Conservation (phyloP, 2,888 invertebrate genomes). For the Neria commutata region DNA sequence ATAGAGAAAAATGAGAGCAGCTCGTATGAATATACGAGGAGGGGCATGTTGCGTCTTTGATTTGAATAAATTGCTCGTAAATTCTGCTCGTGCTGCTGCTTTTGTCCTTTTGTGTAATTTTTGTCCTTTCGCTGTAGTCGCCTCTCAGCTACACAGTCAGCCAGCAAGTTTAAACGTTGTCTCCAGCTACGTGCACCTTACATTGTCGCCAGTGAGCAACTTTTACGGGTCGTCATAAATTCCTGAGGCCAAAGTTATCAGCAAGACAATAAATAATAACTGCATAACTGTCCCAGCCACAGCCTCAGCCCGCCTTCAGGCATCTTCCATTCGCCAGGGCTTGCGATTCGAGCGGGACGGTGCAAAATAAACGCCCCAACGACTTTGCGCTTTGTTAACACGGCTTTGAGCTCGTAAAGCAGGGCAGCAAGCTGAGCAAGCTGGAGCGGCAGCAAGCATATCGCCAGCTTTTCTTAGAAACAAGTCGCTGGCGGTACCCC, state of each 20-base stretch:
- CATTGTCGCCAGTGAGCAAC: conserved; percentile 36
- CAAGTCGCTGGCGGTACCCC: background rate
- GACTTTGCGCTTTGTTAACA: conserved; percentile 39
- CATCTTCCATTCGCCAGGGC: conserved; percentile 4
- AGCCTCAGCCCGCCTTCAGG: background rate
- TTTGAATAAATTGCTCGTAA: conserved; percentile 27
- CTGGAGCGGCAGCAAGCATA: background rate
- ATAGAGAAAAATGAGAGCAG: too few species aligned
- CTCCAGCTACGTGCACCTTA: conserved; percentile 15
- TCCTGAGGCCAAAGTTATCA: conserved; percentile 23
- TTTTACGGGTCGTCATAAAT: conserved; percentile 15
- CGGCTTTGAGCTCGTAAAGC: conserved; percentile 17
- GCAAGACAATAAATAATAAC: conserved; percentile 30
- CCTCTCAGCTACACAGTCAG: background rate
- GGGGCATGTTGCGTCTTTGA: too few species aligned
- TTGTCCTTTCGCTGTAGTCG: too few species aligned
- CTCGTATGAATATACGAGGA: too few species aligned
- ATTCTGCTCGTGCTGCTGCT: conserved; percentile 5
- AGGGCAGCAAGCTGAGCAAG: too few species aligned
- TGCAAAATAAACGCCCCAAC: conserved; percentile 23
- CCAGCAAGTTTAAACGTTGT: background rate
- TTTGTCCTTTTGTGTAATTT: background rate
- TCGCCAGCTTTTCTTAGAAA: background rate
- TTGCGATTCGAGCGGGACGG: background rate
- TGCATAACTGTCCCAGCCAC: background rate